phyloP scores from a whole-genome alignment of 1,140 invertebrate species.

The Myzus persicae region DNA sequence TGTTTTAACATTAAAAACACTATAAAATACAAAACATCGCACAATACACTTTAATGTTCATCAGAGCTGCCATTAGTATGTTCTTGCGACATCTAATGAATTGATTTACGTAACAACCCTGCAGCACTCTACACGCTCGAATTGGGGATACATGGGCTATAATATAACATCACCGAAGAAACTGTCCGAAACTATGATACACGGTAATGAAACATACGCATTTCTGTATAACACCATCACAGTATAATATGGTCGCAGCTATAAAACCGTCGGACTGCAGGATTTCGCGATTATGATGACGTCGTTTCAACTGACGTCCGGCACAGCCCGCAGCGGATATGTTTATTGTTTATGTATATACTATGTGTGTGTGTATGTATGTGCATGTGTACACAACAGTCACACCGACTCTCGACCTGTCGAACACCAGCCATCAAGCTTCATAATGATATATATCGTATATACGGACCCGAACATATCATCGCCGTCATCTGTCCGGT shows the following conservation, averaged over 20 bases:
- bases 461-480: neutral
- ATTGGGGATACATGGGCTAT: no score
- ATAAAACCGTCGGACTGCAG: neutral
- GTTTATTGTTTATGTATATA: neutral
- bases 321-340: neutral
- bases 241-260: neutral
- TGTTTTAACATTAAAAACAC: neutral
- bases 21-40: neutral
- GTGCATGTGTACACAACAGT: neutral
- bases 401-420: neutral
- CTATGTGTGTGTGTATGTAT: neutral
- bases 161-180: neutral
- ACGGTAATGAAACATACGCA: neutral
- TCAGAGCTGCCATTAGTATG: neutral
- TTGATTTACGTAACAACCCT: neutral
- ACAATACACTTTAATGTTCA: neutral
- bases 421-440: neutral
- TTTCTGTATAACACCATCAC: neutral
- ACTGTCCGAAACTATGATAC: neutral
- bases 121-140: neutral
- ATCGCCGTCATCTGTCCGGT: conserved; percentile 46
- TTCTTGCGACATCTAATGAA: neutral
- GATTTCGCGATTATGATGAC: neutral
- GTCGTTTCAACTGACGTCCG: neutral
- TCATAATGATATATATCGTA: neutral